phyloP scores from a whole-genome alignment of 2,113 vertebrate species.

The Lontra canadensis region DNA sequence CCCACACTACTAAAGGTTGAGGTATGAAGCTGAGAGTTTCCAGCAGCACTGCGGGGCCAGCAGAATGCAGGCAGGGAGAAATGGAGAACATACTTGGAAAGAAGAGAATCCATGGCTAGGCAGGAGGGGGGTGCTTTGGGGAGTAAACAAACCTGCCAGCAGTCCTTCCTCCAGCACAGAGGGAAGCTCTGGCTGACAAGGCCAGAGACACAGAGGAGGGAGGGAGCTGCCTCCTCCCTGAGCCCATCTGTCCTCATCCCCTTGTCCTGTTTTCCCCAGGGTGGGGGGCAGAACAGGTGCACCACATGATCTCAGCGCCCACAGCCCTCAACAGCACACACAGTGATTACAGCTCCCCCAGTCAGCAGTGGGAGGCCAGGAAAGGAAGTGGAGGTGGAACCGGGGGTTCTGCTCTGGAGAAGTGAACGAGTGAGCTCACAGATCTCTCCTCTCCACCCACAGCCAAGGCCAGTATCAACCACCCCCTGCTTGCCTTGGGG shows the following conservation, averaged over 20 bases:
- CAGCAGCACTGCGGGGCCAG: neutral
- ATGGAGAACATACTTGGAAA: neutral
- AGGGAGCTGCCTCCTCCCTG: constrained; percentile 18
- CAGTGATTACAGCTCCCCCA: neutral
- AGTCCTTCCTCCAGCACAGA: constrained; percentile 22
- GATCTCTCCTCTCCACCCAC: constrained; percentile 21
- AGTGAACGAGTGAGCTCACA: constrained; percentile 7
- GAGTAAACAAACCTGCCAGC: constrained; percentile 59
- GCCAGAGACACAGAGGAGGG: neutral
- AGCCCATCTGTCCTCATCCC: constrained; percentile 53
- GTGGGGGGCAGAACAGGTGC: neutral
- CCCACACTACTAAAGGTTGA: neutral
- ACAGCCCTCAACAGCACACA: neutral
- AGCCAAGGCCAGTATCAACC: neutral
- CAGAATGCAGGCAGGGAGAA: neutral
- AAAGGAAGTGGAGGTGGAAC: constrained; percentile 38
- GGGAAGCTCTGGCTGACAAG: constrained; percentile 40
- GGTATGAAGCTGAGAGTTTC: neutral
- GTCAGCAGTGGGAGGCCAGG: neutral
- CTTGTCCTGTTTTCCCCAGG: neutral
- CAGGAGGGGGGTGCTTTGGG: neutral
- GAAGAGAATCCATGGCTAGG: constrained; percentile 36
- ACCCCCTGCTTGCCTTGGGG: neutral
- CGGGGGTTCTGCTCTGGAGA: neutral
- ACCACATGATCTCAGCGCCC: neutral